Conservation (phyloP, 2,888 invertebrate species). For the Rhabditoides inermis region DNA sequence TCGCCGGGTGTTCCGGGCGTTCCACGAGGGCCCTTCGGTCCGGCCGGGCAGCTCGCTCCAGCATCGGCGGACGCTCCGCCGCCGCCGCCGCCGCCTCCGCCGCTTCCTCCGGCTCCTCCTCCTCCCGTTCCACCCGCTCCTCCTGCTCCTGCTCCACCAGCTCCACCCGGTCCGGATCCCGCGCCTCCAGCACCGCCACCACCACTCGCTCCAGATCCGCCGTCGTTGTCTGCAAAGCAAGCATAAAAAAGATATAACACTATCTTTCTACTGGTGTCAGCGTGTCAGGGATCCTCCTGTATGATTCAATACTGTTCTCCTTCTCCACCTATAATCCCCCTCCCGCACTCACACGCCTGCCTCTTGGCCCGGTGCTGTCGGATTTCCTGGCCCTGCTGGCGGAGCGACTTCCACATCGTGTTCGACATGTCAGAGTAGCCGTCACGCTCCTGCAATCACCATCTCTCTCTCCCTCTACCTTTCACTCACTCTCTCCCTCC, state of each 20-base stretch:
- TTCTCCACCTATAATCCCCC: no score
- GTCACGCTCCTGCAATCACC: no score
- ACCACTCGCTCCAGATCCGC: constrained; percentile 1
- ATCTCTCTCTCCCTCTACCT: no score
- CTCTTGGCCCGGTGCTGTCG: constrained; percentile 25
- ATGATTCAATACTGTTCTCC: no score
- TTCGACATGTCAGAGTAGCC: constrained; percentile 45
- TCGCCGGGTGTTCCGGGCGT: not conserved
- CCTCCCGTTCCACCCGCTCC: constrained; percentile 5
- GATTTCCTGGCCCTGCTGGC: constrained; percentile 27
- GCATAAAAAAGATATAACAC: not conserved
- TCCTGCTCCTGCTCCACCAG: constrained; percentile 9
- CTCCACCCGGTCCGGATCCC: constrained; percentile 5
- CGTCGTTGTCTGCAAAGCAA: constrained; percentile 17
- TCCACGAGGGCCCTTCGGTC: constrained; percentile 27
- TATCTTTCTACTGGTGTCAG: no score
- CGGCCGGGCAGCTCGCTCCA: constrained; percentile 24
- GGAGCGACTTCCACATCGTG: constrained; percentile 38
- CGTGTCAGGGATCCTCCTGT: no score
- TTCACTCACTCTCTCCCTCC: constrained; percentile 32
- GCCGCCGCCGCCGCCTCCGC: constrained; percentile 4
- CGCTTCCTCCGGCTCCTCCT: constrained; percentile 7
- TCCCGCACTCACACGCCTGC: constrained; percentile 24
- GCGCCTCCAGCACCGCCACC: constrained; percentile 6
- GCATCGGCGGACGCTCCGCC: constrained; percentile 5